Conservation (phyloP, 2,888 invertebrate genomes). For the Ophraella communa region DNA sequence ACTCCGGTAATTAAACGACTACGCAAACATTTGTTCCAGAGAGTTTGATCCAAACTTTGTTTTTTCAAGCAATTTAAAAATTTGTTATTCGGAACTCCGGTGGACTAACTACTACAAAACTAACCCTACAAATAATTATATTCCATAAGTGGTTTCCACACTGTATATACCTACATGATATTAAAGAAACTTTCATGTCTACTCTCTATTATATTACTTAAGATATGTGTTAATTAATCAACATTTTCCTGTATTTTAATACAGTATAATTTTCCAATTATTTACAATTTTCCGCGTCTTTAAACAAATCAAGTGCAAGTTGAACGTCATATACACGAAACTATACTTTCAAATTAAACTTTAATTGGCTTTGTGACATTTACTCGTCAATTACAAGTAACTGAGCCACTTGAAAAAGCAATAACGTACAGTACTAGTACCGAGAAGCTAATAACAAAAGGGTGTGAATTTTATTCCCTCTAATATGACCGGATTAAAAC, state of each 20-base stretch:
- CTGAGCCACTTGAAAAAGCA: slow-evolving; percentile 42
- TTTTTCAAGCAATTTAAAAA: too few relatives aligned
- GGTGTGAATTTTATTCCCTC: slow-evolving; percentile 46
- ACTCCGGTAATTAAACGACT: too few relatives aligned
- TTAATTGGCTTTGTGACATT: slow-evolving; percentile 22
- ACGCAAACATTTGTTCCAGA: too few relatives aligned
- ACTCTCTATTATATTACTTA: too few relatives aligned
- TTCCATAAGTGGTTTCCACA: too few relatives aligned
- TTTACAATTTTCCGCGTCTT: neutral
- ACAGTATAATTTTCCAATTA: neutral
- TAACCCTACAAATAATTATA: too few relatives aligned
- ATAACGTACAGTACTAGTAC: slow-evolving; percentile 47
- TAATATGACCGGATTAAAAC: slow-evolving; percentile 49
- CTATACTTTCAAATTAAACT: slow-evolving; percentile 23
- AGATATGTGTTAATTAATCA: neutral
- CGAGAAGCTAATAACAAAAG: slow-evolving; percentile 41
- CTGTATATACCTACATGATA: too few relatives aligned
- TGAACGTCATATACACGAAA: neutral
- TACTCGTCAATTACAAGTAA: slow-evolving; percentile 23
- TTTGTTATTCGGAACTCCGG: too few relatives aligned
- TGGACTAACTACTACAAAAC: too few relatives aligned
- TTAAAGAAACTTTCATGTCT: too few relatives aligned
- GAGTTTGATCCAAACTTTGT: too few relatives aligned
- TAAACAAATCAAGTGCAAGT: neutral
- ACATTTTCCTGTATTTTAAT: neutral